Evolutionary conservation across 2,113 vertebrate species (phyloP).

Genomic region (Harpagus bidentatus): DNA sequence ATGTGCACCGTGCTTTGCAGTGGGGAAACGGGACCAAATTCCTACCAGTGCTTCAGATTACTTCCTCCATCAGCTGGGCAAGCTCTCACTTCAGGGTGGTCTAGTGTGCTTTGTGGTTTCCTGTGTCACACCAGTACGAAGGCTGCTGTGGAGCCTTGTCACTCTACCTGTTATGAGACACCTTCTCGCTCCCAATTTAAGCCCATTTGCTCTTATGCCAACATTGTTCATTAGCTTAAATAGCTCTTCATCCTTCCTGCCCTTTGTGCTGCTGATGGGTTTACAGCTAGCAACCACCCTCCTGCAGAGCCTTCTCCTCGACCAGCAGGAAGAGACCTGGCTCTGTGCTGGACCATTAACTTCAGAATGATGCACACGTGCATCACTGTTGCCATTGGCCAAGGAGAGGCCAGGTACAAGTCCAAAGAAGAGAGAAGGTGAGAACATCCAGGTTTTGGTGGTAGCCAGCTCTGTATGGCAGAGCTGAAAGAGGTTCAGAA

Average conservation of each 20-base stretch:
- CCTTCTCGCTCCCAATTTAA: not conserved
- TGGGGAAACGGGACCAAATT: not conserved
- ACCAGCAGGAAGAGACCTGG: not conserved
- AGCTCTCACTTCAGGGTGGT: not conserved
- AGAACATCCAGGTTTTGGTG: not conserved
- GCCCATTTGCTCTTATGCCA: not conserved
- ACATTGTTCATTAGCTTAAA: not conserved
- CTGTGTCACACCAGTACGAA: not conserved
- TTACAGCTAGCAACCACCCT: slow-evolving; percentile 33
- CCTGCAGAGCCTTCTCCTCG: not conserved
- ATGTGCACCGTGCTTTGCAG: not conserved
- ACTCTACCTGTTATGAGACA: not conserved
- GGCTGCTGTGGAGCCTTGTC: not conserved
- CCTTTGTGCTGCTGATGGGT: slow-evolving; percentile 8
- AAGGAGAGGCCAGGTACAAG: not conserved
- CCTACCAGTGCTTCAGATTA: not conserved
- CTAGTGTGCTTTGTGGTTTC: rapidly evolving
- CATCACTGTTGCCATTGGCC: not conserved
- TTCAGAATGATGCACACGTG: not conserved
- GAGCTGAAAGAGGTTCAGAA: not conserved
- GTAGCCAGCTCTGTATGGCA: not conserved
- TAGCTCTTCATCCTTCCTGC: slow-evolving; percentile 20
- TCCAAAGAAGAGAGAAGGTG: not conserved
- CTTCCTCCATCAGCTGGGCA: not conserved
- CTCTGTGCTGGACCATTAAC: slow-evolving; percentile 13